Percentiles rank a stretch among this genome's conserved stretches.
Conservation (phyloP, 1,140 invertebrate genomes). For the Meloidogyne chitwoodi region DNA sequence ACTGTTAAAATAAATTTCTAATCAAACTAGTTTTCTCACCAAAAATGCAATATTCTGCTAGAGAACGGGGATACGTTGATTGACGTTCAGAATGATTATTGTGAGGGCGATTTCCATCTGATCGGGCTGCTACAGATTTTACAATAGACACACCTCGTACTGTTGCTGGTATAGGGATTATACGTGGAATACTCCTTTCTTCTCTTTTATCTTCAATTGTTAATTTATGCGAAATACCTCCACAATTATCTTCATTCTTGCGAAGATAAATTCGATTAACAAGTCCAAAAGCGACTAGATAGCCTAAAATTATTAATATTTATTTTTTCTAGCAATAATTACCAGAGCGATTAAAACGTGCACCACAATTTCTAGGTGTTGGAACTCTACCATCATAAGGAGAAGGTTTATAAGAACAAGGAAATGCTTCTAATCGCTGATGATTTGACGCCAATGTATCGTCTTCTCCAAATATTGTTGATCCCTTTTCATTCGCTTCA, state of each 20-base stretch:
- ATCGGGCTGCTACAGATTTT: neutral
- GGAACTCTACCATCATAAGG: conserved; percentile 31
- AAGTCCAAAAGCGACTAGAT: conserved; percentile 24
- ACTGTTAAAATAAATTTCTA: conserved; percentile 4
- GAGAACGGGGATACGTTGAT: conserved; percentile 8
- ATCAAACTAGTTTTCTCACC: neutral
- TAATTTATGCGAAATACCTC: neutral
- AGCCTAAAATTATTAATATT: conserved; percentile 9
- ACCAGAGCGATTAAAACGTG: conserved; percentile 32
- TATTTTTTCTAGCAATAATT: neutral
- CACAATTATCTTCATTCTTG: neutral
- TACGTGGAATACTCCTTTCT: neutral
- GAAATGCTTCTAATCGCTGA: conserved; percentile 9
- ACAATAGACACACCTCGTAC: neutral
- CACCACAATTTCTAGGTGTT: conserved; percentile 34
- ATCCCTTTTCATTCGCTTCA: neutral
- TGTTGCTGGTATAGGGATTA: neutral
- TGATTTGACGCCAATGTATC: neutral
- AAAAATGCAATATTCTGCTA: conserved; percentile 24
- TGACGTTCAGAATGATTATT: neutral
- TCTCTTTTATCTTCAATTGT: neutral
- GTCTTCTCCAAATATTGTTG: conserved; percentile 2
- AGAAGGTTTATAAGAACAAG: conserved; percentile 30
- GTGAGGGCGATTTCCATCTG: neutral
- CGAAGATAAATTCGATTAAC: neutral